Base-by-base conservation (phyloP, 1,140 invertebrate species). In the Drosophila lacertosa region DNA sequence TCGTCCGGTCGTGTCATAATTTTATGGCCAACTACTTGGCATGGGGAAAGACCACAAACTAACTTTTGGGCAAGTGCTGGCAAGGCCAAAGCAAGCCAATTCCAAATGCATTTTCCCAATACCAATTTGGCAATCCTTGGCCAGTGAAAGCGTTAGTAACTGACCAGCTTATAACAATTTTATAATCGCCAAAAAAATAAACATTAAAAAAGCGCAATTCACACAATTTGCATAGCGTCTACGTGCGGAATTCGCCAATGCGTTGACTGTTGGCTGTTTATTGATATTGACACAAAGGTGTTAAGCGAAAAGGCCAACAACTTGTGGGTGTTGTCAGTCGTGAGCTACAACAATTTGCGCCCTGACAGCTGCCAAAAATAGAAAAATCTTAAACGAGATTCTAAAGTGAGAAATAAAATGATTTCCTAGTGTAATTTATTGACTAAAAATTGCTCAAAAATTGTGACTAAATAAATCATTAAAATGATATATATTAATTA, bases 1-100 rank as follows among this genome's bases (percentile, higher is more conserved):
- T 20, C 55, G 51, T 32, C 22, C 57, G 54, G 60, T 71, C 70
- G 65, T 88, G 82, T 88, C 82, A 88, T 88, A 88, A 88, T 88
- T 88, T 78, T 45, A 86, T 77, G 67, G 59, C 67, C 48, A 50
- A 26, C 47, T 18, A n/a, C n/a, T n/a, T n/a, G 6, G 33, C 18
- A 2, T n/a, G 50, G 35, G 51, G 20, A 26, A 24, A 22, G 7
- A 37, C 33, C 35, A 44, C 18, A 32, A 24, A n/a, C n/a, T n/a
- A n/a, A n/a, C n/a, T n/a, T n/a, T n/a, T 42, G 53, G 35, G 15
- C 53, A 53, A 37, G n/a, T 24, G 35, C 10, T 16, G 20, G 50
- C 66, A 70, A 70, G 67, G 60, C 67, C 66, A 48, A 26, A 24
- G 39, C 22, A 10, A 13, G 0, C 2, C n/a, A 59, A 26, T 33